A percentile compares a stretch with the other conserved stretches of the same genome.
Conservation (phyloP, 2,888 invertebrate species). For the Pelosia muscerda region DNA sequence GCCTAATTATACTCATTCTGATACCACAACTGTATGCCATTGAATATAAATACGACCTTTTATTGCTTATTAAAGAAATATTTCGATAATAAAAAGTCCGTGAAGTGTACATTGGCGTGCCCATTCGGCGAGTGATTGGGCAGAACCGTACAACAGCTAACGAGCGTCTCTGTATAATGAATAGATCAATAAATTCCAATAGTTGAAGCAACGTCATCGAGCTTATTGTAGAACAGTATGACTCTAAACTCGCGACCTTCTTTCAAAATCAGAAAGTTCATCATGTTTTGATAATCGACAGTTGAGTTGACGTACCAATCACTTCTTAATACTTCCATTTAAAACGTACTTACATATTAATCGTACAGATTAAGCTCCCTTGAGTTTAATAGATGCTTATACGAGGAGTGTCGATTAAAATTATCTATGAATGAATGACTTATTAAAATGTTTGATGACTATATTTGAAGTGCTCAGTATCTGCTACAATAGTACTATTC, state of each 20-base stretch:
- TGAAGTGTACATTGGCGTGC: not conserved
- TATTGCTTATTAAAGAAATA: not conserved
- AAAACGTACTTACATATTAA: not conserved
- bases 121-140: too few relatives aligned
- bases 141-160: not conserved
- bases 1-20: conserved; percentile 41
- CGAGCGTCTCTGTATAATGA: not conserved
- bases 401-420: not conserved
- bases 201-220: not conserved
- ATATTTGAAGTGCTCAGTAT: too few relatives aligned
- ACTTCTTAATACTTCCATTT: not conserved
- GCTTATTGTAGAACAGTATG: not conserved
- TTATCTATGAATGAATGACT: not conserved
- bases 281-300: not conserved
- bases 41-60: conserved; percentile 34
- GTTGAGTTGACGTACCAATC: too few relatives aligned
- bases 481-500: not conserved
- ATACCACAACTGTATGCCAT: conserved; percentile 37
- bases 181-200: not conserved
- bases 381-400: not conserved
- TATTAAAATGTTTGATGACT: too few relatives aligned
- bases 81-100: conserved; percentile 9
- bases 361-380: not conserved
- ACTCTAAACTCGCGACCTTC: not conserved
- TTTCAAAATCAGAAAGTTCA: not conserved